Evolutionary conservation across 1,140 invertebrate species (phyloP).

Genomic region (Cydia strobilella): DNA sequence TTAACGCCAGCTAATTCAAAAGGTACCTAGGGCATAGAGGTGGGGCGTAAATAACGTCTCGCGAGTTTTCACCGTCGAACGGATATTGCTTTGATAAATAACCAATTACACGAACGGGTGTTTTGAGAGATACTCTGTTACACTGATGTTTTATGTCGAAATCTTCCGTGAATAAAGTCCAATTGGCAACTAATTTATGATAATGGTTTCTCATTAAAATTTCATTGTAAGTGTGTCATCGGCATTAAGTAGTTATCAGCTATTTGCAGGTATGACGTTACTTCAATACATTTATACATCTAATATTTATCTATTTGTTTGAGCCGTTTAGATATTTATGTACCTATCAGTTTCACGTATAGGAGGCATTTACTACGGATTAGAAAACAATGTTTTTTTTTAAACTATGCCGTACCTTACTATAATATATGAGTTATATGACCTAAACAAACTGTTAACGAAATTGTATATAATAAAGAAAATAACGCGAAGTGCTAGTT

Average conservation of each 20-base stretch:
- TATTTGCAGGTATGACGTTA: conserved; percentile 15
- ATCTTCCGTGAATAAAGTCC: conserved; percentile 53
- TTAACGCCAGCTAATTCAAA: background rate
- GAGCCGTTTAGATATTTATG: background rate
- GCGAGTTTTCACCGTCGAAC: conserved; percentile 1
- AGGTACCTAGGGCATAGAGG: background rate
- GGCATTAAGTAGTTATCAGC: conserved; percentile 33
- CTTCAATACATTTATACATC: background rate
- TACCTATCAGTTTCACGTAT: background rate
- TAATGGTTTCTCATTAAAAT: conserved; percentile 62
- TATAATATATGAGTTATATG: no score
- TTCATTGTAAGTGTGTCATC: conserved; percentile 54
- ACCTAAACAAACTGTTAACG: background rate
- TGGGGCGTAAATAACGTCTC: background rate
- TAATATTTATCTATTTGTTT: background rate
- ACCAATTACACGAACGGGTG: conserved; percentile 7
- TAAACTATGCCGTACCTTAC: no score
- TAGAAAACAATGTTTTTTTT: background rate
- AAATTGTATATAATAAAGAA: background rate
- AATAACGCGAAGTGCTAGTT: background rate
- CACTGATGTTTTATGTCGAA: conserved; percentile 50
- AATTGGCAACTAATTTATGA: conserved; percentile 59
- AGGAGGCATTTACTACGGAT: background rate
- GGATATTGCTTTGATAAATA: conserved; percentile 16
- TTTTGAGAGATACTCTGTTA: conserved; percentile 34